Evolutionary conservation across 92 coral and sea anemone species (phyloP).

Genomic region (Virgularia gustaviana): DNA sequence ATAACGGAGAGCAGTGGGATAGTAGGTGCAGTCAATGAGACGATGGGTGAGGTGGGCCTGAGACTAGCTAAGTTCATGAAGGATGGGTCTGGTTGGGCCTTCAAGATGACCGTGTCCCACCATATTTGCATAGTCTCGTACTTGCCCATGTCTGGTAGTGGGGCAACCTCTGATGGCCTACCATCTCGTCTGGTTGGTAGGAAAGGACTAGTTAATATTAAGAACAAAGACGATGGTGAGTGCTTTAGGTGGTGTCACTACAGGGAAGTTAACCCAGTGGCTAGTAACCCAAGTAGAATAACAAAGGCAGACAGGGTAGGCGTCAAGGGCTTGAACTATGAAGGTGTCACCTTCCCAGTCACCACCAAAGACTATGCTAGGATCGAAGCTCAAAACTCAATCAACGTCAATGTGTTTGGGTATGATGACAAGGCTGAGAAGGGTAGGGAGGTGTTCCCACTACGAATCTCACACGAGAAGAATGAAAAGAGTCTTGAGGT

Average conservation of each 20-base stretch:
- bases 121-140: not conserved
- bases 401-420: not conserved
- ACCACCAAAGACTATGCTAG: not conserved
- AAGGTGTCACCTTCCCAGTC: not conserved
- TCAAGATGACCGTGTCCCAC: not conserved
- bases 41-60: not conserved
- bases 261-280: not conserved
- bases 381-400: not conserved
- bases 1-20: not conserved
- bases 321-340: not conserved
- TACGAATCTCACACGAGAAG: not conserved
- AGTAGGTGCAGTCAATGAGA: too few species aligned
- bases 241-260: conserved; percentile 1
- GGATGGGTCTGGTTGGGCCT: not conserved
- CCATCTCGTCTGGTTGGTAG: not conserved
- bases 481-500: not conserved
- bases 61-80: not conserved
- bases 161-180: not conserved
- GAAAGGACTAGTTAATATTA: not conserved
- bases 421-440: not conserved
- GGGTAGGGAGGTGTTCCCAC: not conserved
- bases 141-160: not conserved
- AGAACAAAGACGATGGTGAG: not conserved
- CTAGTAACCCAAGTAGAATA: not conserved
- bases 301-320: not conserved